Conservation (phyloP, 2,113 vertebrate species). For the Hylia prasina region DNA sequence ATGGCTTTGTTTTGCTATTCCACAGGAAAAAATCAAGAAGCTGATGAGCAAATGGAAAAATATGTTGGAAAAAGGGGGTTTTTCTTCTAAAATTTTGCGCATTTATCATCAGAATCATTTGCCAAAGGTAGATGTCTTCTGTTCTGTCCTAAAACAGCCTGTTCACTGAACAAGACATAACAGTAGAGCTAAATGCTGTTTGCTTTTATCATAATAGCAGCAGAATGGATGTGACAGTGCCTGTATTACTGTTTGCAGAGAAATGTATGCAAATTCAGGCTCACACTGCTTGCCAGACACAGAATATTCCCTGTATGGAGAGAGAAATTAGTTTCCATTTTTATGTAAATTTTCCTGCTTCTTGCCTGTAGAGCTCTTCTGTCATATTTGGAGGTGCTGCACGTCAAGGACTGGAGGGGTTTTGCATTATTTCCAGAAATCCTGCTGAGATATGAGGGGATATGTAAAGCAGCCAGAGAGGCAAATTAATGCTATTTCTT, state of each 20-base stretch:
- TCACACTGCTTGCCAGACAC: background rate
- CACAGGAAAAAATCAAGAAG: constrained; percentile 11
- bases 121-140: background rate
- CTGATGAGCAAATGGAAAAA: constrained; percentile 56
- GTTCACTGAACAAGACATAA: background rate
- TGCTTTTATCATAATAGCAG: constrained; percentile 5
- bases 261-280: constrained; percentile 14
- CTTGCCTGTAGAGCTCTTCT: constrained; percentile 33
- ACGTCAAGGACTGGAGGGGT: background rate
- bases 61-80: background rate
- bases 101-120: background rate
- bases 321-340: constrained; percentile 58
- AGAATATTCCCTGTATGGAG: constrained; percentile 2
- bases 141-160: background rate
- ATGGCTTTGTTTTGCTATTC: constrained; percentile 58
- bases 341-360: constrained; percentile 12
- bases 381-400: constrained; percentile 1
- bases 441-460: background rate
- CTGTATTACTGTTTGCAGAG: constrained; percentile 24
- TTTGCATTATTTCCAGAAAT: constrained; percentile 25
- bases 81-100: background rate
- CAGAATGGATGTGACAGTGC: background rate
- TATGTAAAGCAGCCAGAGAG: background rate
- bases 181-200: background rate
- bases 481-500: background rate